Base-by-base conservation (phyloP, 2,888 invertebrate genomes). In the Drosophila kuntzei region DNA sequence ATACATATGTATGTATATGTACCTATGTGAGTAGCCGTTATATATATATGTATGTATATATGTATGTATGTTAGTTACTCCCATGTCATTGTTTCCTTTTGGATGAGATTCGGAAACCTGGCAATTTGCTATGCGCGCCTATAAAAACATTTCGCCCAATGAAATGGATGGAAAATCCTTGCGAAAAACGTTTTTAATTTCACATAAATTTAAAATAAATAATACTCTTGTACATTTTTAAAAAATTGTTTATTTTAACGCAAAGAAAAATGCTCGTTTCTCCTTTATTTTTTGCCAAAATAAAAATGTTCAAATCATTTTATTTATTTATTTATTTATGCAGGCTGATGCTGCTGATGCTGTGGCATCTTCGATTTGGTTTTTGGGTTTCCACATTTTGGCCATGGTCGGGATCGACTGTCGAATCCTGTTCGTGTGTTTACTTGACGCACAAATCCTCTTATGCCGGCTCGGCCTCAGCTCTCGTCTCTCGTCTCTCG, bases 251-350 rank as follows among this genome's bases (percentile, higher is more conserved):
- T 89, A 86, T 74, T 89, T 86, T 82, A 89, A 78, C 80, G 85
- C 89, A 86, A 89, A 87, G 87, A 57, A 81, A 80, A 85, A 79
- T 67, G 67, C 64, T 49, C 44, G 9, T 32, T 76, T 76, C 71
- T 72, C 49, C 47, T 55, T 75, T 82, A 60, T 79, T 68, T 72
- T 74, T 51, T 47, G 62, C 63, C 55, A 70, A 83, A 89, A 81
- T 84, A 87, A 89, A 85, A 87, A 85, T 87, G 87, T 70, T 71
- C 79, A 86, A 88, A 86, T 83, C 89, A 82, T 87, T 88, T 89
- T 89, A 89, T 86, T 86, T 85, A 85, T 86, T 86, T 85, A 85
- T 79, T 89, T 89, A 83, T 83, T 83, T 83, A 86, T 88, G 69
- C 83, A 85, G 86, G 82, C 86, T 71, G 76, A 16, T 54, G 39